Conservation (phyloP, 2,797 vertebrate genomes). For the Myiotriccus ornatus region DNA sequence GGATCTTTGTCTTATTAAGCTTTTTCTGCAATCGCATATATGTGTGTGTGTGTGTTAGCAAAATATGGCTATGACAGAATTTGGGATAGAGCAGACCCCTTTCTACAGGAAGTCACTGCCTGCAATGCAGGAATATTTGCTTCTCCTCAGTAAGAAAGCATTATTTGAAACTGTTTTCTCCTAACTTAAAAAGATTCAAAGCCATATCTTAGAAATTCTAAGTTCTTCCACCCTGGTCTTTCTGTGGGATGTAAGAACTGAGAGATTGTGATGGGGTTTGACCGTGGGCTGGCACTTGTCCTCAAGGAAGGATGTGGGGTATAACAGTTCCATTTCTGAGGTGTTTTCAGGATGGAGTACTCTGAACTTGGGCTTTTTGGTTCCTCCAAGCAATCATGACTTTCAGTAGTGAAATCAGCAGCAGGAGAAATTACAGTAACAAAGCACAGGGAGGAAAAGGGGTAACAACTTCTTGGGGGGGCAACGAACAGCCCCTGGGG, state of each 20-base stretch:
- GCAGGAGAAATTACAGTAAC: background rate
- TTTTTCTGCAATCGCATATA: slow-evolving; percentile 68
- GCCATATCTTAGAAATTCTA: rapidly evolving
- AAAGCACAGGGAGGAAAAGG: background rate
- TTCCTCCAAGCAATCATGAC: background rate
- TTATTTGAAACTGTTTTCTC: background rate
- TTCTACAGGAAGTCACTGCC: background rate
- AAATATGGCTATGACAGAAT: rapidly evolving
- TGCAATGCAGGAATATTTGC: background rate
- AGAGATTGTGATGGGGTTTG: background rate
- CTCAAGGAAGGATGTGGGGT: background rate
- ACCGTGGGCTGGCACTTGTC: background rate
- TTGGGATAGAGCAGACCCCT: background rate
- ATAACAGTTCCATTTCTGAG: background rate
- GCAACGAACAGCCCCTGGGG: background rate
- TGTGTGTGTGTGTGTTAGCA: background rate
- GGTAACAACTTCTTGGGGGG: background rate
- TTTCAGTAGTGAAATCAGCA: background rate
- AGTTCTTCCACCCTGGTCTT: background rate
- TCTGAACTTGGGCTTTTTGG: background rate
- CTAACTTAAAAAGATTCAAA: background rate
- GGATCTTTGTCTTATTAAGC: slow-evolving; percentile 78
- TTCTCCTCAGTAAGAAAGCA: background rate
- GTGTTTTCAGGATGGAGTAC: background rate
- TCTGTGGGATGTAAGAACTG: background rate